Base-by-base conservation (phyloP, 2,888 invertebrate species). In the Busseola fusca region DNA sequence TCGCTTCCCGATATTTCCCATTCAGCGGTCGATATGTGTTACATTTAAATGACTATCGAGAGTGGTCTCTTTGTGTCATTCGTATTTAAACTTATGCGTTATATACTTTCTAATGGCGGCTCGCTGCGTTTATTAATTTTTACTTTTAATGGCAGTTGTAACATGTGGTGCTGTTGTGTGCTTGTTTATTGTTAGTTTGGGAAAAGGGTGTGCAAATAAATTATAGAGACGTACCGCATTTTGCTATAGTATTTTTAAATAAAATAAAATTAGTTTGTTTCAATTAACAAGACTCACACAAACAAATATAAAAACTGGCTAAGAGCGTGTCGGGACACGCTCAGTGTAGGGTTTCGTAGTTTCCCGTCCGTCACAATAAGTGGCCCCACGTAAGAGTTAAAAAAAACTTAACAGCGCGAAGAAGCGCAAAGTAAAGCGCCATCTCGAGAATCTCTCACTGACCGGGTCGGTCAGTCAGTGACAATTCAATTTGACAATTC, bases 41-140 rank as follows among this genome's bases (percentile, higher is more conserved):
- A 87, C 85, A 85, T 85, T 83, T 86, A 86, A 82, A 87, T 85
- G 83, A 82, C 83, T 81, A 87, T 85, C 82, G 79, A 79, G 75
- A 78, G 76, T 68, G 81, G 69, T 70, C 72, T 77, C 78, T 81
- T 84, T 81, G 76, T 84, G 83, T 86, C 80, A 66, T 74, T 80
- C 30, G 52, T 70, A 74, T 79, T 78, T 74, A 63, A 78, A 82
- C 68, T 75, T 69, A 71, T 74, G 64, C 69, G 21, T 16, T 56
- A 27, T 56, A 45, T 72, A 75, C 81, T 85, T 85, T 85, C 83
- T 82, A 83, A 74, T 77, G 57, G 45, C 37, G 21, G 37, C 21
- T 52, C n/a, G 45, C 37, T 27, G 27, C 57, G 21, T 64, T 74
- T 64, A 67, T 76, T 79, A 76, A 81, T 70, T 78, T 81, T 66